Percentiles rank a stretch among this genome's conserved stretches.
Conservation (phyloP, 2,888 invertebrate species). For the Azorinus chamasolen region DNA sequence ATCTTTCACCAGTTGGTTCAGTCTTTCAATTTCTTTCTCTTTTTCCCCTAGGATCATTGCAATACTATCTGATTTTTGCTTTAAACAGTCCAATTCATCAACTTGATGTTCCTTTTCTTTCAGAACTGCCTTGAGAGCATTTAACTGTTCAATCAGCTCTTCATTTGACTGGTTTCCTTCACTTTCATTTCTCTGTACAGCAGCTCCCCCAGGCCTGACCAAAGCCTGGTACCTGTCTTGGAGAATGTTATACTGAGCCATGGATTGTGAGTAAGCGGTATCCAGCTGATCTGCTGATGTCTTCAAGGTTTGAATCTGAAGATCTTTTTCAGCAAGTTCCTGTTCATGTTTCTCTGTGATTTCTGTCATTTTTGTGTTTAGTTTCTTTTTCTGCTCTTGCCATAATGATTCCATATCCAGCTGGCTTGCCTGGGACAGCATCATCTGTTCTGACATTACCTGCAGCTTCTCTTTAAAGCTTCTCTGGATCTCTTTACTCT, state of each 20-base stretch:
- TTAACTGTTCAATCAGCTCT: conserved; percentile 24
- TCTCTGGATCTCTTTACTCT: conserved; percentile 88
- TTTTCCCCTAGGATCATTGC: conserved; percentile 42
- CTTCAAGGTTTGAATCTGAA: conserved; percentile 84
- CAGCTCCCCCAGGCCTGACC: conserved; percentile 65
- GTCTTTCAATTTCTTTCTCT: conserved; percentile 88
- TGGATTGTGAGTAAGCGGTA: conserved; percentile 78
- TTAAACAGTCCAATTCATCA: conserved; percentile 55
- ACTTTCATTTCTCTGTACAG: conserved; percentile 6
- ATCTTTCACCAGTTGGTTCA: conserved; percentile 89
- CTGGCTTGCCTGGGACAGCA: conserved; percentile 93
- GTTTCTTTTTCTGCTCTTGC: conserved; percentile 89
- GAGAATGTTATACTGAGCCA: conserved; percentile 77
- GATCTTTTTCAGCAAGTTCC: conserved; percentile 87
- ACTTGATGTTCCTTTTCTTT: conserved; percentile 88
- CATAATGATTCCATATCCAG: conserved; percentile 91
- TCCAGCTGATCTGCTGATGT: conserved; percentile 77
- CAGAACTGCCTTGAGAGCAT: conserved; percentile 52
- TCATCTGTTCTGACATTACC: conserved; percentile 93
- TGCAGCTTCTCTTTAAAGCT: conserved; percentile 91
- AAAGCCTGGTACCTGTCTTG: conserved; percentile 82
- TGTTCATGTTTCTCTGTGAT: conserved; percentile 80
- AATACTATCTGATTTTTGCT: conserved; percentile 52
- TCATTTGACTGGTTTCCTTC: conserved; percentile 4
- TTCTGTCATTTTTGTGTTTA: conserved; percentile 87